Conservation (phyloP, 2,797 vertebrate species). For the Pygocentrus nattereri region DNA sequence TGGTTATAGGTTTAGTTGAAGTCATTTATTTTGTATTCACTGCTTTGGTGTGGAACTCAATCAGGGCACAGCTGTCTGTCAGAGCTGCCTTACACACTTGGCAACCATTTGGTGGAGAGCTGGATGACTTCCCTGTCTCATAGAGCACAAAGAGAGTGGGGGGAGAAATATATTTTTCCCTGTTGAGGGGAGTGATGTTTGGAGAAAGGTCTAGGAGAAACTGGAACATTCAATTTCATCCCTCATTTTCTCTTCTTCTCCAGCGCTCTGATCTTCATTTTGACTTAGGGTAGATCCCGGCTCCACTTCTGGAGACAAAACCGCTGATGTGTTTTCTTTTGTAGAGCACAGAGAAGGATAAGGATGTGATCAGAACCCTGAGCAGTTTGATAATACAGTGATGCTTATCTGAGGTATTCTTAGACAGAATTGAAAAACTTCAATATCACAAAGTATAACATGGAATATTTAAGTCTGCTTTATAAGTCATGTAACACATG, state of each 20-base stretch:
- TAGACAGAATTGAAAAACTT: too few relatives aligned
- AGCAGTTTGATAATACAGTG: too few relatives aligned
- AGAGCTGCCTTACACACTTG: constrained; percentile 1
- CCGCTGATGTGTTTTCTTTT: constrained; percentile 33
- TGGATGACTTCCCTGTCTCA: not conserved
- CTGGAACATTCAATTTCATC: not conserved
- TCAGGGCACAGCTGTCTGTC: constrained; percentile 5
- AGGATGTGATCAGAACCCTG: too few relatives aligned
- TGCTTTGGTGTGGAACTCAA: not conserved
- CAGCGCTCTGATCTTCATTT: constrained; percentile 27
- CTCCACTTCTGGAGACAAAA: constrained; percentile 34
- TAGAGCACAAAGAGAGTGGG: not conserved
- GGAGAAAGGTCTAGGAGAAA: not conserved
- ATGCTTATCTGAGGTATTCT: too few relatives aligned
- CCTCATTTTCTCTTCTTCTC: constrained; percentile 5
- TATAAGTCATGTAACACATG: too few relatives aligned
- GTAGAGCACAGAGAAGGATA: not conserved
- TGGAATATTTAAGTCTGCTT: too few relatives aligned
- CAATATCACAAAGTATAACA: too few relatives aligned
- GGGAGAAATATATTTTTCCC: not conserved
- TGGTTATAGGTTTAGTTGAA: not conserved
- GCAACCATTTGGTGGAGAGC: not conserved
- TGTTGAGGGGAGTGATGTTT: not conserved
- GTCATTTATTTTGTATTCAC: not conserved
- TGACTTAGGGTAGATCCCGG: constrained; percentile 17